A percentile compares a stretch with the other conserved stretches of the same genome.
Evolutionary conservation across 2,797 vertebrate genomes (phyloP).

Genomic region (Cichlasoma orientale): DNA sequence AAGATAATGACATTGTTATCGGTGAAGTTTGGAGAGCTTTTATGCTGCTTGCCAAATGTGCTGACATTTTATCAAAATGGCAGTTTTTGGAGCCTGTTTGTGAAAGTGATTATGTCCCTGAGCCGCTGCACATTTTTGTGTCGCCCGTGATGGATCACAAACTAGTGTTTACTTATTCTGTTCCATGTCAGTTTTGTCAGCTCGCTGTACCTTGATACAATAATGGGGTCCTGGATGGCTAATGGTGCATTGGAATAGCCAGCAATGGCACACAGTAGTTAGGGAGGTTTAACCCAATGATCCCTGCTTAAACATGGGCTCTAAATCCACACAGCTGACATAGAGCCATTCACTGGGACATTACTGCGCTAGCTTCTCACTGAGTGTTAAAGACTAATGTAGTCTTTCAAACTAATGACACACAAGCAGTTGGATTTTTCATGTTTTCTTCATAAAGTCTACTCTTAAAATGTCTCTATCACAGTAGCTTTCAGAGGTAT

Average conservation of each 20-base stretch:
- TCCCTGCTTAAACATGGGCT: conserved; percentile 68
- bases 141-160: neutral
- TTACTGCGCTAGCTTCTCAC: neutral
- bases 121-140: neutral
- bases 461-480: neutral
- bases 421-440: neutral
- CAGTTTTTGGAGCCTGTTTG: neutral
- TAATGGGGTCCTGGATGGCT: conserved; percentile 18
- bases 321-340: conserved; percentile 60
- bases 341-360: conserved; percentile 33
- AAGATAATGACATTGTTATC: neutral
- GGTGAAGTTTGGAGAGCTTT: neutral
- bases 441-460: neutral
- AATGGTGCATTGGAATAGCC: conserved; percentile 61
- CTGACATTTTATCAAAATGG: neutral
- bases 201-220: neutral
- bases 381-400: conserved; percentile 9
- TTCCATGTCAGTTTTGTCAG: conserved; percentile 1
- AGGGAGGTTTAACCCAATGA: conserved; percentile 69
- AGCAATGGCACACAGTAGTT: conserved; percentile 54
- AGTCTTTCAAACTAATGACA: neutral
- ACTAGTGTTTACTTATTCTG: neutral
- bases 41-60: neutral
- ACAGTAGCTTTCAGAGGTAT: neutral
- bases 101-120: neutral